Evolutionary conservation across 2,888 invertebrate genomes (phyloP).

Genomic region (Dascillus cervinus): DNA sequence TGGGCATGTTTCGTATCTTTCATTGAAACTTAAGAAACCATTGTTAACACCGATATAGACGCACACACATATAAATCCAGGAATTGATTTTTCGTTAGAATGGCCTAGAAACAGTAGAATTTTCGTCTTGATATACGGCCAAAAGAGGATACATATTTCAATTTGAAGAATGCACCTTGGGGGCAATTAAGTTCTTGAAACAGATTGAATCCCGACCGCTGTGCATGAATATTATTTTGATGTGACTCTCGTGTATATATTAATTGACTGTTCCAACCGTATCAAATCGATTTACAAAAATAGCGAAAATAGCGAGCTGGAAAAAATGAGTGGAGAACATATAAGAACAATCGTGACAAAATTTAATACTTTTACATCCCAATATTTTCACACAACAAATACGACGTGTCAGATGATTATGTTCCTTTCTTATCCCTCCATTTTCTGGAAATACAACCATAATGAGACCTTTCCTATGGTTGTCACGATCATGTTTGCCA

Average conservation of each 20-base stretch:
- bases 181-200: slow-evolving; percentile 5
- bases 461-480: slow-evolving; percentile 9
- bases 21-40: too few relatives aligned
- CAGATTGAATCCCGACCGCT: slow-evolving; percentile 5
- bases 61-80: too few relatives aligned
- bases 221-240: too few relatives aligned
- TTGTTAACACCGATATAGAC: too few relatives aligned
- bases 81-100: too few relatives aligned
- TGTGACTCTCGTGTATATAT: too few relatives aligned
- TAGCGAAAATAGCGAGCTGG: too few relatives aligned
- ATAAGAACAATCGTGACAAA: slow-evolving; percentile 21
- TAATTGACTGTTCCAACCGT: too few relatives aligned
- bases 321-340: too few relatives aligned
- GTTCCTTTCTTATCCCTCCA: slow-evolving; percentile 11
- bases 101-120: too few relatives aligned
- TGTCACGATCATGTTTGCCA: slow-evolving; percentile 5
- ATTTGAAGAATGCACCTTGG: slow-evolving; percentile 5
- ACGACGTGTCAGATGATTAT: slow-evolving; percentile 16
- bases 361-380: slow-evolving; percentile 19
- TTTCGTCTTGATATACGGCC: slow-evolving; percentile 1
- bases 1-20: too few relatives aligned
- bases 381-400: slow-evolving; percentile 17
- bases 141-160: slow-evolving; percentile 2
- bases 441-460: slow-evolving; percentile 9
- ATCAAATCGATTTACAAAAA: too few relatives aligned